phyloP scores from a whole-genome alignment of 2,888 invertebrate genomes.

The Protodeltote pygarga region DNA sequence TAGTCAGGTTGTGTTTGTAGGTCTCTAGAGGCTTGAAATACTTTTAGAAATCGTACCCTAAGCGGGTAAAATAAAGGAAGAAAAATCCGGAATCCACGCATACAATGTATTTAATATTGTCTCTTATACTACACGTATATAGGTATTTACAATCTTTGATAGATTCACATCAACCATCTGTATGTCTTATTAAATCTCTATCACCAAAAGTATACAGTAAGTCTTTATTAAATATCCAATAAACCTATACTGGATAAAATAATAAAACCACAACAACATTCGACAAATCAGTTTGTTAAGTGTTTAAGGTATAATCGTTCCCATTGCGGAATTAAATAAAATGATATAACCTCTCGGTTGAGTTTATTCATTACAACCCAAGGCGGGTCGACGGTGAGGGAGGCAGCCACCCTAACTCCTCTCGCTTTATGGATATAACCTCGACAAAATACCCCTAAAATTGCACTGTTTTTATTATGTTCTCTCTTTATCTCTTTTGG shows the following conservation, averaged over 20 bases:
- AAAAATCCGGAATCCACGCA: no score
- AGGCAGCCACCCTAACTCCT: slow-evolving; percentile 67
- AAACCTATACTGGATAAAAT: neutral
- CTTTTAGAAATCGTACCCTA: no score
- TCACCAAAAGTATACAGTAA: no score
- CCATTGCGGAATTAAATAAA: slow-evolving; percentile 82
- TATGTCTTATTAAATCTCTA: no score
- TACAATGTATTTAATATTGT: no score
- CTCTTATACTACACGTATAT: no score
- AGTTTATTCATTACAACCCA: slow-evolving; percentile 86
- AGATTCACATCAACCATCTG: no score
- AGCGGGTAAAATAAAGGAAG: no score
- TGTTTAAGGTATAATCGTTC: slow-evolving; percentile 75
- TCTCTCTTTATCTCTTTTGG: slow-evolving; percentile 85
- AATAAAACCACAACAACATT: slow-evolving; percentile 42
- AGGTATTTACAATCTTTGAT: no score
- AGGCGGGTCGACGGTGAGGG: slow-evolving; percentile 61
- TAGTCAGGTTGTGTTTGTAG: no score
- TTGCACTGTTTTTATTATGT: slow-evolving; percentile 87
- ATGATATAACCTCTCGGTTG: slow-evolving; percentile 79
- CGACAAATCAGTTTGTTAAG: slow-evolving; percentile 63
- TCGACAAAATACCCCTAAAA: slow-evolving; percentile 87
- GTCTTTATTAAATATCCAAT: no score
- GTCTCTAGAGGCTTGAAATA: no score
- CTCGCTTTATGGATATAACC: slow-evolving; percentile 86